These are phyloP conservation scores for Endomychus coccineus DNA, from an alignment of 2,888 invertebrate genomes.

Conservation along the genomic window DNA sequence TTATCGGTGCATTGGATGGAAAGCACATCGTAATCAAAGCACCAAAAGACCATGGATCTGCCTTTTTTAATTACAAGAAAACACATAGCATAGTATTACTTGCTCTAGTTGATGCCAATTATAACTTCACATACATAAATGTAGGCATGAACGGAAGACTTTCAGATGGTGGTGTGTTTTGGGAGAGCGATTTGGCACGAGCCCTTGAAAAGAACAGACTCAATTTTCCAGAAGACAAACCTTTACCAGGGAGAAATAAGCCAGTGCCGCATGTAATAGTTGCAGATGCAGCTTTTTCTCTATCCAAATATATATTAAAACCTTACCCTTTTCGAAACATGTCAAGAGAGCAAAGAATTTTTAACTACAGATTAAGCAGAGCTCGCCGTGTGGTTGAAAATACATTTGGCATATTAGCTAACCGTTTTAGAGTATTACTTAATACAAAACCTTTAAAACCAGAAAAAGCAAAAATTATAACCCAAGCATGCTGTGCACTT, in stretches of 20 bases:
- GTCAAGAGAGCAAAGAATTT: slow-evolving; percentile 15
- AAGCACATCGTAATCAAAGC: slow-evolving; percentile 1
- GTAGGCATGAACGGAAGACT: slow-evolving; percentile 22
- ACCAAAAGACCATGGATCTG: background rate
- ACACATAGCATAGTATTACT: slow-evolving; percentile 3
- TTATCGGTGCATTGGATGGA: slow-evolving; percentile 4
- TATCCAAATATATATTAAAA: slow-evolving; percentile 18
- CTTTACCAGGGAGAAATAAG: slow-evolving; percentile 9
- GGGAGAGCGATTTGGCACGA: slow-evolving; percentile 16
- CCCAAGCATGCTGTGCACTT: slow-evolving; percentile 15
- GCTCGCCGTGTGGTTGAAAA: slow-evolving; percentile 18
- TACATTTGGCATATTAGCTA: slow-evolving; percentile 17
- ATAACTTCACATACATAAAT: slow-evolving; percentile 12
- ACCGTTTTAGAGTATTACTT: slow-evolving; percentile 8
- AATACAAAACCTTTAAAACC: slow-evolving; percentile 5
- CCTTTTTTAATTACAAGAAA: slow-evolving; percentile 3
- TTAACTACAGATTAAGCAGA: slow-evolving; percentile 18
- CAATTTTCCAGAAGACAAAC: slow-evolving; percentile 15
- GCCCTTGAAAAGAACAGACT: slow-evolving; percentile 13
- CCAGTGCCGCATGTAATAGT: slow-evolving; percentile 18
- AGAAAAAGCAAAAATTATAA: slow-evolving; percentile 4
- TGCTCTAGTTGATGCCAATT: slow-evolving; percentile 2
- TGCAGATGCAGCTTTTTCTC: slow-evolving; percentile 24
- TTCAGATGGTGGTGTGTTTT: slow-evolving; percentile 25
- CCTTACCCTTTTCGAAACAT: slow-evolving; percentile 18